These are phyloP conservation scores for Trachymyrmex cornetzi DNA, from an alignment of 1,140 invertebrate species.

Conservation along the genomic window DNA sequence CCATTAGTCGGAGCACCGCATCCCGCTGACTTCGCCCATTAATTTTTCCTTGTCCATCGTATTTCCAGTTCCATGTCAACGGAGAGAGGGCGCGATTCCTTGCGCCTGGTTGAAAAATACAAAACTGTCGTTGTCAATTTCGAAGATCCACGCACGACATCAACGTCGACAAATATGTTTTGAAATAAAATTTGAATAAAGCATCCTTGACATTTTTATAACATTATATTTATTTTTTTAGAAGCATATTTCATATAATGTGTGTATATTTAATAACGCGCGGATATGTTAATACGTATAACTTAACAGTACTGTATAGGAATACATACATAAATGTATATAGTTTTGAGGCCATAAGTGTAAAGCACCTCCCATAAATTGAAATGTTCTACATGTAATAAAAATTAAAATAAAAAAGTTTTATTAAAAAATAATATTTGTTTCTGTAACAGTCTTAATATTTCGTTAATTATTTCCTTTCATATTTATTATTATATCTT, in stretches of 20 bases:
- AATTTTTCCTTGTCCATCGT: not conserved
- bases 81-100: not conserved
- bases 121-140: not conserved
- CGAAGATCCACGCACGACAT: not conserved
- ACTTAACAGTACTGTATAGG: not conserved
- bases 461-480: no score
- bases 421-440: no score
- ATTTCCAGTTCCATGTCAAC: not conserved
- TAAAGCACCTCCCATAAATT: no score
- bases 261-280: not conserved
- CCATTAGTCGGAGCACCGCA: not conserved
- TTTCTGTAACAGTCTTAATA: no score
- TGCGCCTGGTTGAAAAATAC: not conserved
- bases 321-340: not conserved
- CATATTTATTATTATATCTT: no score
- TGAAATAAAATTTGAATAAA: not conserved
- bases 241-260: no score
- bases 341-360: no score
- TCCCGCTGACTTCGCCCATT: not conserved
- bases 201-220: constrained; percentile 1
- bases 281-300: not conserved
- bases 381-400: no score
- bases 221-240: not conserved
- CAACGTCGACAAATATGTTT: not conserved
- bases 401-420: no score